phyloP scores from a whole-genome alignment of 2,888 invertebrate genomes.

The Heliconius erato region DNA sequence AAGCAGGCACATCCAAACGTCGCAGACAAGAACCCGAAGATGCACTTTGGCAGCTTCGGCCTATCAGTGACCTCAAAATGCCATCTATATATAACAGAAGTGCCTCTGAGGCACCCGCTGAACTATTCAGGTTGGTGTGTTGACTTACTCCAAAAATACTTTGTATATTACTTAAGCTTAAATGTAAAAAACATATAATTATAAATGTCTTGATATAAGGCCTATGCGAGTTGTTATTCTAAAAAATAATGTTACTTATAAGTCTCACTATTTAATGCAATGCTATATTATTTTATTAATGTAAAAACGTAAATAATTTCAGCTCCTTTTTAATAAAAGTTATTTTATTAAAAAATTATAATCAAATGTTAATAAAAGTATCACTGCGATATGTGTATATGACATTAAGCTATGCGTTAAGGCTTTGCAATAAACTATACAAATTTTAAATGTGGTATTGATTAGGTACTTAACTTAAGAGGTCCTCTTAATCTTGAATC shows the following conservation, averaged over 20 bases:
- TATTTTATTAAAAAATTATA: not conserved
- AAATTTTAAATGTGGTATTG: not conserved
- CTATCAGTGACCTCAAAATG: constrained; percentile 94
- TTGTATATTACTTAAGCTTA: constrained; percentile 5
- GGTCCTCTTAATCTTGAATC: too few species aligned
- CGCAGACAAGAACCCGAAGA: constrained; percentile 80
- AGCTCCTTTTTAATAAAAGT: not conserved
- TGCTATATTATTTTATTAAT: not conserved
- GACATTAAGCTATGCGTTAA: constrained; percentile 1
- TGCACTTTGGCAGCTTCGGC: constrained; percentile 91
- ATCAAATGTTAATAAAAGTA: not conserved
- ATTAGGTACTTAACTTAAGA: too few species aligned
- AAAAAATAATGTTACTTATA: not conserved
- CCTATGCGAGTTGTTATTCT: constrained; percentile 19
- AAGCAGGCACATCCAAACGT: constrained; percentile 78
- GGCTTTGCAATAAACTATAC: constrained; percentile 1
- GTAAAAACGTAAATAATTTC: not conserved
- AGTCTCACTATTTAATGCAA: constrained; percentile 3
- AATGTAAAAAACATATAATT: not conserved
- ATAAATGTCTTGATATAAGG: not conserved
- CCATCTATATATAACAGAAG: constrained; percentile 95
- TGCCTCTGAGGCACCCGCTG: constrained; percentile 93
- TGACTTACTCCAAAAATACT: constrained; percentile 34
- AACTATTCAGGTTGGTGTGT: constrained; percentile 89
- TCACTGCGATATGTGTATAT: not conserved